Percentiles rank a stretch among this genome's conserved stretches.
Evolutionary conservation across 2,888 invertebrate genomes (phyloP).

Genomic region (Teinopalpus imperialis): DNA sequence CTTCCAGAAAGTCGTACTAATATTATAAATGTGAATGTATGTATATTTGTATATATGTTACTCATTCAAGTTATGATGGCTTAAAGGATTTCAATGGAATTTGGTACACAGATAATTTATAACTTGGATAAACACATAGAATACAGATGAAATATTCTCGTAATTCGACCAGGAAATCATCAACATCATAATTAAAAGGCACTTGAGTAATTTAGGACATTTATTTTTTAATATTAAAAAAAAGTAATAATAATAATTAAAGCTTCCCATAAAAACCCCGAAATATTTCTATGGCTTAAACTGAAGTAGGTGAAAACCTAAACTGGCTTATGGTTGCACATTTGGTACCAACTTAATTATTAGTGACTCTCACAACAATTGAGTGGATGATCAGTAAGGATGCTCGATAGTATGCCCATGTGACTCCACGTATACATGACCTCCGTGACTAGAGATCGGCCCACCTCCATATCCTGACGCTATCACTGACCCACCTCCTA

Average conservation of each 20-base stretch:
- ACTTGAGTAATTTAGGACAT: neutral
- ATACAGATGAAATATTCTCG: too few species aligned
- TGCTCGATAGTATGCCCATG: conserved; percentile 45
- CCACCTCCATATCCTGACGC: conserved; percentile 11
- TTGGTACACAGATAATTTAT: too few species aligned
- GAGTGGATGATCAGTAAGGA: conserved; percentile 33
- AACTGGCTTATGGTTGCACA: conserved; percentile 15
- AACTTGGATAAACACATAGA: too few species aligned
- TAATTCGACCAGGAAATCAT: too few species aligned
- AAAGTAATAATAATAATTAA: too few species aligned
- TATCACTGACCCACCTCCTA: conserved; percentile 6
- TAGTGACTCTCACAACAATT: conserved; percentile 23
- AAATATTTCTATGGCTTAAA: conserved; percentile 18
- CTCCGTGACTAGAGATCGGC: conserved; percentile 15
- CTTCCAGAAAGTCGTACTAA: too few species aligned
- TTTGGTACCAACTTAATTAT: conserved; percentile 15
- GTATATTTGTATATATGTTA: too few species aligned
- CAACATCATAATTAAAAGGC: neutral
- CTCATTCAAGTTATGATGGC: too few species aligned
- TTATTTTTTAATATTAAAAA: conserved; percentile 17
- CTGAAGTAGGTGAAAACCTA: conserved; percentile 31
- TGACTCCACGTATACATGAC: conserved; percentile 31
- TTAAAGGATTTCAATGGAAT: too few species aligned
- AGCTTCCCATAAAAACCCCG: conserved; percentile 21
- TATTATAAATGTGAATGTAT: too few species aligned